phyloP scores from a whole-genome alignment of 2,797 vertebrate species.

The Amazonetta brasiliensis region DNA sequence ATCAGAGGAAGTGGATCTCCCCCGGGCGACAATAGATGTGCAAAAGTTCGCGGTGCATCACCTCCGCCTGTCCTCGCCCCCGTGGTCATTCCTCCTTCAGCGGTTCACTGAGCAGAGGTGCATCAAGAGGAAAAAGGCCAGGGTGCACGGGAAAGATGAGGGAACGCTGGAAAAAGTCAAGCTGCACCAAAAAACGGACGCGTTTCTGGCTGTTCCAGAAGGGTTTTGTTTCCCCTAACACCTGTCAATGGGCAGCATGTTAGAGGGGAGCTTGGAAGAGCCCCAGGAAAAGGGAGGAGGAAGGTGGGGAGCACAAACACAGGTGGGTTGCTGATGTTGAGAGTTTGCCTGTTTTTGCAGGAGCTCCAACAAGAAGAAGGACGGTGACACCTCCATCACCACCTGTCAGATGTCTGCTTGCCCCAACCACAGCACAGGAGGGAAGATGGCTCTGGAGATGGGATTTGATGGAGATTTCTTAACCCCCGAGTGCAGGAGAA shows the following conservation, averaged over 20 bases:
- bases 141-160: neutral
- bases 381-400: neutral
- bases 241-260: neutral
- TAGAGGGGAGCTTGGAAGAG: neutral
- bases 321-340: neutral
- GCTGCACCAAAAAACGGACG: neutral
- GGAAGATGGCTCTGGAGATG: neutral
- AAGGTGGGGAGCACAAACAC: neutral
- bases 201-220: neutral
- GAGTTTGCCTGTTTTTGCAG: neutral
- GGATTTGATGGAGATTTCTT: neutral
- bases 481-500: neutral
- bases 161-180: neutral
- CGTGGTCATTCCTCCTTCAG: neutral
- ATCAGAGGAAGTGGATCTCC: slow-evolving; percentile 23
- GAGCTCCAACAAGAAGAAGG: neutral
- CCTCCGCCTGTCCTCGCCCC: neutral
- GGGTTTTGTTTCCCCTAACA: neutral
- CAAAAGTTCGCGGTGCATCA: neutral
- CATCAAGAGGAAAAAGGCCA: neutral
- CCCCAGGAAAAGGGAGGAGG: slow-evolving; percentile 5
- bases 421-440: neutral
- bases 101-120: neutral
- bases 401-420: neutral
- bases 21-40: rapidly evolving